These are phyloP conservation scores for Cosmia trapezina DNA, from an alignment of 2,888 invertebrate genomes.

Conservation along the genomic window DNA sequence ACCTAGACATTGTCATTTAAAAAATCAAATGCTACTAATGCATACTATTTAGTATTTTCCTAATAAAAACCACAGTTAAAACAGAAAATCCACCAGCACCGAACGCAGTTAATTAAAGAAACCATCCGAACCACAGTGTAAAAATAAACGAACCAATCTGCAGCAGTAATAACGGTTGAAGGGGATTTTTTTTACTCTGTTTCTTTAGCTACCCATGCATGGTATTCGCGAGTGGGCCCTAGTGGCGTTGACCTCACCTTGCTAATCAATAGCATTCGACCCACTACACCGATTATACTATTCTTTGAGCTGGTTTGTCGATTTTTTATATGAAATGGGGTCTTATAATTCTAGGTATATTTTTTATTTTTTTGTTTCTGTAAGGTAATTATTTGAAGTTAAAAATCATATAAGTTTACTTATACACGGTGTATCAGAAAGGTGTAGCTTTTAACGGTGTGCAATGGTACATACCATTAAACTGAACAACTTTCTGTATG, in stretches of 20 bases:
- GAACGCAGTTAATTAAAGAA: constrained; percentile 23
- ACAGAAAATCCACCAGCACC: neutral
- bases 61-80: neutral
- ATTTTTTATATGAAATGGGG: neutral
- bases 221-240: constrained; percentile 75
- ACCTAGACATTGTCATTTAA: neutral
- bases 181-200: constrained; percentile 70
- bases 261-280: constrained; percentile 81
- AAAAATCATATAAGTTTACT: neutral
- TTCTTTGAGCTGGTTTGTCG: constrained; percentile 32
- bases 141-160: constrained; percentile 60
- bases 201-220: constrained; percentile 73
- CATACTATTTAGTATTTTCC: neutral
- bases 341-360: constrained; percentile 1
- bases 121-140: constrained; percentile 30
- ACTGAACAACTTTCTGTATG: too few species aligned
- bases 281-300: constrained; percentile 60
- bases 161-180: constrained; percentile 45
- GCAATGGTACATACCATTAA: too few species aligned
- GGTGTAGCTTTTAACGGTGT: too few species aligned
- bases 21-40: neutral
- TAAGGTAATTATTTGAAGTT: neutral
- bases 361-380: neutral
- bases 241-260: constrained; percentile 68
- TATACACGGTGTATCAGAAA: too few species aligned